A percentile compares a stretch with the other conserved stretches of the same genome.
Conservation (phyloP, 2,113 vertebrate genomes). For the Tichodroma muraria region DNA sequence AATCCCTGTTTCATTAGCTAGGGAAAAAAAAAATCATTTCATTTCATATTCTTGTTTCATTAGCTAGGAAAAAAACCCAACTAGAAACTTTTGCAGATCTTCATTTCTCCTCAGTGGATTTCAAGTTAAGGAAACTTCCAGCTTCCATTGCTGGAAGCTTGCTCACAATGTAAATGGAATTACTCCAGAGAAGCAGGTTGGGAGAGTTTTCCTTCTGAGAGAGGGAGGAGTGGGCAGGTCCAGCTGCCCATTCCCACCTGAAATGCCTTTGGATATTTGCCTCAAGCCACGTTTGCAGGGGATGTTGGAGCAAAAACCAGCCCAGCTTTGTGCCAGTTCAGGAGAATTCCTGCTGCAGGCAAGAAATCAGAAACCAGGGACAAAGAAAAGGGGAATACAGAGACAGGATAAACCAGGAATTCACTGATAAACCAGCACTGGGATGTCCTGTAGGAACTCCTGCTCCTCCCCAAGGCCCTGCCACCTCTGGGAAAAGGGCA, state of each 20-base stretch:
- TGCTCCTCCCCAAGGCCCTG: background rate
- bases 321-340: background rate
- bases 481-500: background rate
- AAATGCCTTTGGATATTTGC: background rate
- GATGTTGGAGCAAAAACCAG: background rate
- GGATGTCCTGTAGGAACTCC: background rate
- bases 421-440: background rate
- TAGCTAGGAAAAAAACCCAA: background rate
- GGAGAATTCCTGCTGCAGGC: background rate
- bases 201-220: rapidly evolving
- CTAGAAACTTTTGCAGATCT: background rate
- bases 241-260: background rate
- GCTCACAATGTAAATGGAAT: background rate
- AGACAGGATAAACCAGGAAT: background rate
- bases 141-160: no score
- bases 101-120: background rate
- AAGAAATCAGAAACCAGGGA: background rate
- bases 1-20: background rate
- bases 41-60: no score
- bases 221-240: background rate
- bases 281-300: background rate
- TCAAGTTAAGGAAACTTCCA: background rate
- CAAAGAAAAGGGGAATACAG: background rate
- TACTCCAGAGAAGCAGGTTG: background rate
- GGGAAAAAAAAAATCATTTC: no score